A percentile compares a stretch with the other conserved stretches of the same genome.
Conservation (phyloP, 2,888 invertebrate genomes). For the Vannuccia rotundouncinata region DNA sequence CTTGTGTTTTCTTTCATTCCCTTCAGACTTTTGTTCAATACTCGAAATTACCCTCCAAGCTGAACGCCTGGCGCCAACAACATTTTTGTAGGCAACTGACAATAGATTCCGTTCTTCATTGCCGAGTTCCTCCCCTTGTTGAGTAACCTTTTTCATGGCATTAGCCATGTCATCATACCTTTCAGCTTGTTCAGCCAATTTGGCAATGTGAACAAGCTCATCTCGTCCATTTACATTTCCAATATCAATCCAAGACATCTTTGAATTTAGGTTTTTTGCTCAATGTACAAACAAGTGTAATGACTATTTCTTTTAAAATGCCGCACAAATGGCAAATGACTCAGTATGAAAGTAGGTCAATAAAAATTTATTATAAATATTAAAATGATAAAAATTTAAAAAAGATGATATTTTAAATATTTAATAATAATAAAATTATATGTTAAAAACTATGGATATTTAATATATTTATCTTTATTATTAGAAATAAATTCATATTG, state of each 20-base stretch:
- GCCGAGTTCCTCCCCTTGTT: conserved; percentile 86
- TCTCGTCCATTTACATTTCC: conserved; percentile 68
- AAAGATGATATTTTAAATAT: neutral
- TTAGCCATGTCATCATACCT: conserved; percentile 95
- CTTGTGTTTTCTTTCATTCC: conserved; percentile 92
- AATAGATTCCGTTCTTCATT: conserved; percentile 96
- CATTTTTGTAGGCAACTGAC: conserved; percentile 97
- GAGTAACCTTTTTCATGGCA: conserved; percentile 94
- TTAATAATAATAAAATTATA: neutral
- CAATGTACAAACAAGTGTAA: conserved; percentile 42
- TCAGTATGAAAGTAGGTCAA: neutral
- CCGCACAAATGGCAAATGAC: neutral
- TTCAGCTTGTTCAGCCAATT: conserved; percentile 97
- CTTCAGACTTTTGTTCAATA: conserved; percentile 70
- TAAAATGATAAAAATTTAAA: neutral
- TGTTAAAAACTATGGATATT: neutral
- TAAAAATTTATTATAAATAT: neutral
- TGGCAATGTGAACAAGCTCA: conserved; percentile 95
- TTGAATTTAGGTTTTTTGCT: neutral
- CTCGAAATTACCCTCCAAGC: conserved; percentile 98
- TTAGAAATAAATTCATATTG: neutral
- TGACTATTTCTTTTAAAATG: neutral
- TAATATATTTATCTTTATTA: neutral
- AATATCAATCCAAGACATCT: neutral
- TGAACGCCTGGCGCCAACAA: conserved; percentile 90